Evolutionary conservation across 2,888 invertebrate genomes (phyloP).

Genomic region (Heliothis peltigera): DNA sequence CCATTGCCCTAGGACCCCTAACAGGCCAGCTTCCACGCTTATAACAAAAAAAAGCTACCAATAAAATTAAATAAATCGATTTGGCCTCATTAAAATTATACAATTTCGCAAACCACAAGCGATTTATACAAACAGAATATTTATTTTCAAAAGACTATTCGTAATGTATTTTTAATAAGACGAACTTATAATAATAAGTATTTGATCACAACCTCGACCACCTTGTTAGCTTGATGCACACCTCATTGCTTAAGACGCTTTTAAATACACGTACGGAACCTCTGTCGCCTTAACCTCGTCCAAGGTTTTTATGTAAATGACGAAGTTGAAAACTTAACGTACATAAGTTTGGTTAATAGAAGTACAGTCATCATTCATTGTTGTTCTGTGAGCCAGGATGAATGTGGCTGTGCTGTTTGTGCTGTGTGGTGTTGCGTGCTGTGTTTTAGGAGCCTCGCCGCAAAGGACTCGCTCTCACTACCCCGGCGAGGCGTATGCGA

Average conservation of each 20-base stretch:
- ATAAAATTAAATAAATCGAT: conserved; percentile 2
- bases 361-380: conserved; percentile 36
- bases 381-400: conserved; percentile 36
- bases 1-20: neutral
- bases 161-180: conserved; percentile 27
- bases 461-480: neutral
- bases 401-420: conserved; percentile 25
- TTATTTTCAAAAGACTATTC: conserved; percentile 1
- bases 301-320: conserved; percentile 42
- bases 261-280: conserved; percentile 43
- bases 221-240: conserved; percentile 4
- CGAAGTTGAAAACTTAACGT: conserved; percentile 31
- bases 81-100: neutral
- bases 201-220: conserved; percentile 15
- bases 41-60: too few species aligned
- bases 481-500: conserved; percentile 11
- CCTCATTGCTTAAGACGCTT: conserved; percentile 5
- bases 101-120: conserved; percentile 13
- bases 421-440: conserved; percentile 19
- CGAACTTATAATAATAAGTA: conserved; percentile 20
- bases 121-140: conserved; percentile 17
- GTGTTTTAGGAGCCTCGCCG: neutral
- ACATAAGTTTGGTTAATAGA: conserved; percentile 39
- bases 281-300: conserved; percentile 30
- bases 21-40: neutral